Percentiles rank a stretch among this genome's conserved stretches.
Evolutionary conservation across 2,888 invertebrate genomes (phyloP).

Genomic region (Augiades crinisus): DNA sequence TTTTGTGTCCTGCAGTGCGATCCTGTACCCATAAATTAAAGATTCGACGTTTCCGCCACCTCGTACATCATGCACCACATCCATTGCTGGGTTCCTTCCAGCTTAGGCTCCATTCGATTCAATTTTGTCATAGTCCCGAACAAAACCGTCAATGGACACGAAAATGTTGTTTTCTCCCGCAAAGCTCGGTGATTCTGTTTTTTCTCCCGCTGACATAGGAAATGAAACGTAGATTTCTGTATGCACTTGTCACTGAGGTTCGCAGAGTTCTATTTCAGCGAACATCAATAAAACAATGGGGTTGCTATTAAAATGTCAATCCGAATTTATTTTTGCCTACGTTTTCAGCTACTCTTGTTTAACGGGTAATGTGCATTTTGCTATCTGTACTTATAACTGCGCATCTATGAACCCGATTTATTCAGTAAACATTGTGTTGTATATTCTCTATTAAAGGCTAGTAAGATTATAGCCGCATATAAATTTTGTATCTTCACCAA

Average conservation of each 20-base stretch:
- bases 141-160: not conserved
- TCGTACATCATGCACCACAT: constrained; percentile 23
- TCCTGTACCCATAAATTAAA: constrained; percentile 49
- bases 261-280: constrained; percentile 9
- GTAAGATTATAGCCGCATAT: too few species aligned
- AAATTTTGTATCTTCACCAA: too few species aligned
- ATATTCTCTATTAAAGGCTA: too few species aligned
- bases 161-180: not conserved
- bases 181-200: not conserved
- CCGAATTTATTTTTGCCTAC: constrained; percentile 24
- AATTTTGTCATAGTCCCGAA: not conserved
- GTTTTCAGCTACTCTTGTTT: constrained; percentile 1
- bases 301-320: not conserved
- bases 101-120: not conserved
- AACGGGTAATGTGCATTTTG: not conserved
- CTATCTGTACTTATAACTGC: too few species aligned
- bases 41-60: constrained; percentile 37
- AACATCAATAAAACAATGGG: constrained; percentile 7
- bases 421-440: too few species aligned
- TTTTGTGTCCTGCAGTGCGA: constrained; percentile 59
- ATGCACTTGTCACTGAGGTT: constrained; percentile 21
- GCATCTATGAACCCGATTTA: too few species aligned
- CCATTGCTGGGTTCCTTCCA: constrained; percentile 1
- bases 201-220: constrained; percentile 7
- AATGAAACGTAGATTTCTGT: constrained; percentile 20